Evolutionary conservation across 2,888 invertebrate species (phyloP), one percentile per base, ranked within the genome.

Genomic region (Cosmia trapezina): DNA sequence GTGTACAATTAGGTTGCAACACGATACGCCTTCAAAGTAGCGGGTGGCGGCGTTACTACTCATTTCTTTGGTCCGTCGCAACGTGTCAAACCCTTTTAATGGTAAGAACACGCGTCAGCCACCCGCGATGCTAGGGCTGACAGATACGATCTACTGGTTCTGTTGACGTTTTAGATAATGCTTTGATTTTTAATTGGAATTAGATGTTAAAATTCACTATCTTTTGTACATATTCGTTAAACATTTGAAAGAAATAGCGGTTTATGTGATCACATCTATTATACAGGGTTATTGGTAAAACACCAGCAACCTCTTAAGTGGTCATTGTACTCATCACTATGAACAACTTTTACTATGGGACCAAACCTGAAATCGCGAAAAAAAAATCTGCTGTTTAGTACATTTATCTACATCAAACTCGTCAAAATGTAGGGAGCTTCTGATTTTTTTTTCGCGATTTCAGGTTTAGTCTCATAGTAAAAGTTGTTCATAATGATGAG

Each of bases 1-100:
- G 91, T 80, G 89, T 89, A 92, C 93, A 94, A 95, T 94, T 94
- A 93, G 93, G 90, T 89, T 83, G 86, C 74, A 86, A 86, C 84
- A 70, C 73, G 86, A 86, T 85, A 80, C 77, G 84, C 76, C 80
- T 78, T 86, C 87, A 86, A 86, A 86, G 81, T 67, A 75, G 74
- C 78, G 83, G 75, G 80, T 56, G 76, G 73, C 81, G 83, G 76
- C 80, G 77, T 81, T 83, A 83, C 85, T 77, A 86, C 93, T 92
- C 91, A 94, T 94, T 93, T 93, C 92, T 94, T 93, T 93, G 90
- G 87, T 87, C 89, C 91, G 93, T 92, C 91, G 91, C 88, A 87
- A 88, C 91, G 87, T 89, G 91, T 92, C 93, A 91, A 93, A 93
- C 92, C 93, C 93, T 94, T 94, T 94, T 94, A 94, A 83, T 83